Conservation (phyloP, 2,888 invertebrate species). For the Ophion costatus region DNA sequence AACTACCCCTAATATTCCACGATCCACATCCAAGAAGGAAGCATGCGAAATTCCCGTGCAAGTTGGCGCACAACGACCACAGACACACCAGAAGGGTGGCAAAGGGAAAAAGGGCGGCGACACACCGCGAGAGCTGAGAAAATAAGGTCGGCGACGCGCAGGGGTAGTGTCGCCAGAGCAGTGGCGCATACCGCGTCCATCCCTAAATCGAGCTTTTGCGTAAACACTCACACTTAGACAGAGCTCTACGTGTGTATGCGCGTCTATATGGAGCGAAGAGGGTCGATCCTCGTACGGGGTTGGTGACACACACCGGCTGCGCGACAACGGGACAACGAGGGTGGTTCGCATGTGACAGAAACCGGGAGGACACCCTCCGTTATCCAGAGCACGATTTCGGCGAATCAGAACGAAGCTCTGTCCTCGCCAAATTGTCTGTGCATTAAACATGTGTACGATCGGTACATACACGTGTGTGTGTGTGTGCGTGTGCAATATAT, state of each 20-base stretch:
- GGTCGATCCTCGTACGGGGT: conserved; percentile 54
- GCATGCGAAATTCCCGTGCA: neutral
- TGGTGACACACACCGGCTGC: conserved; percentile 74
- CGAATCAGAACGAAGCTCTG: conserved; percentile 75
- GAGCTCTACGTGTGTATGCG: neutral
- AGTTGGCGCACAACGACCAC: conserved; percentile 55
- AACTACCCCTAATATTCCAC: too few relatives aligned
- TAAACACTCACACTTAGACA: neutral
- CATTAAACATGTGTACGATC: conserved; percentile 1
- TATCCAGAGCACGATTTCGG: conserved; percentile 58
- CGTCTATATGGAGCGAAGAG: conserved; percentile 10
- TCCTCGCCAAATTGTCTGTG: conserved; percentile 45
- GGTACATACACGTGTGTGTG: conserved; percentile 1
- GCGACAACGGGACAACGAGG: conserved; percentile 61
- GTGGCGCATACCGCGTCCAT: conserved; percentile 1
- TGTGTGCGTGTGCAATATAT: neutral
- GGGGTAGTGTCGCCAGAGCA: conserved; percentile 51
- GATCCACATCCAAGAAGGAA: neutral
- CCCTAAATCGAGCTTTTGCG: neutral
- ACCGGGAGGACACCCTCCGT: conserved; percentile 49
- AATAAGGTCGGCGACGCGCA: conserved; percentile 54
- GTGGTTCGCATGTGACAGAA: conserved; percentile 56
- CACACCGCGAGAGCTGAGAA: conserved; percentile 45
- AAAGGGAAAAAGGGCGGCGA: conserved; percentile 68
- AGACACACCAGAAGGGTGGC: neutral